Conservation (phyloP, 1,140 invertebrate genomes). For the Reticulitermes speratus region DNA sequence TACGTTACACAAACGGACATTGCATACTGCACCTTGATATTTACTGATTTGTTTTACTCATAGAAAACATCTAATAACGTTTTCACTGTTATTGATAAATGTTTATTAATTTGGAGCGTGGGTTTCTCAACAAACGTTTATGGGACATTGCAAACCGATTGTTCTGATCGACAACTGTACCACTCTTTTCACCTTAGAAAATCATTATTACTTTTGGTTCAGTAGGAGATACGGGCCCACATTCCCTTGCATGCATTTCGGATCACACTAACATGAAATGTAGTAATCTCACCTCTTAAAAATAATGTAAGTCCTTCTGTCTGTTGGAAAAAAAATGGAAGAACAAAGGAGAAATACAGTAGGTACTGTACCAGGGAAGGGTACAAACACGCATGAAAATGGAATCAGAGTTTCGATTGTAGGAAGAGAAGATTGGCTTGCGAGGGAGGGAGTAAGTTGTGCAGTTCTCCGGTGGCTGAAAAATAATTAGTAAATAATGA, state of each 20-base stretch:
- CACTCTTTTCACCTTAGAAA: no score
- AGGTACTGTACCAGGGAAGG: neutral
- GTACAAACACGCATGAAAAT: neutral
- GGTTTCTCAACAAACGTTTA: no score
- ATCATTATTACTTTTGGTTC: no score
- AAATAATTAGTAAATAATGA: neutral
- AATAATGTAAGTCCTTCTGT: neutral
- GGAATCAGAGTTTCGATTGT: neutral
- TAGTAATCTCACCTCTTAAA: neutral
- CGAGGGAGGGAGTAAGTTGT: neutral
- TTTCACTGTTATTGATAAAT: no score
- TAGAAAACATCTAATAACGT: no score
- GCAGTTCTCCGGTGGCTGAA: neutral
- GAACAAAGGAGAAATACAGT: neutral
- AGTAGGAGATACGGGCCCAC: neutral
- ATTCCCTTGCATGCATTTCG: neutral
- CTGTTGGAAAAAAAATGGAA: neutral
- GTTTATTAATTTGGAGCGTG: no score
- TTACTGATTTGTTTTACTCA: no score
- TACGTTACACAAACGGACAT: no score
- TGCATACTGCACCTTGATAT: no score
- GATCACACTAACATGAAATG: neutral
- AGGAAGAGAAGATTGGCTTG: neutral
- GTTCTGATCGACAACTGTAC: no score
- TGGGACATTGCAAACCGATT: no score